Evolutionary conservation across 2,888 invertebrate genomes (phyloP), one percentile per base, ranked within the genome.

Genomic region (Automeris io): DNA sequence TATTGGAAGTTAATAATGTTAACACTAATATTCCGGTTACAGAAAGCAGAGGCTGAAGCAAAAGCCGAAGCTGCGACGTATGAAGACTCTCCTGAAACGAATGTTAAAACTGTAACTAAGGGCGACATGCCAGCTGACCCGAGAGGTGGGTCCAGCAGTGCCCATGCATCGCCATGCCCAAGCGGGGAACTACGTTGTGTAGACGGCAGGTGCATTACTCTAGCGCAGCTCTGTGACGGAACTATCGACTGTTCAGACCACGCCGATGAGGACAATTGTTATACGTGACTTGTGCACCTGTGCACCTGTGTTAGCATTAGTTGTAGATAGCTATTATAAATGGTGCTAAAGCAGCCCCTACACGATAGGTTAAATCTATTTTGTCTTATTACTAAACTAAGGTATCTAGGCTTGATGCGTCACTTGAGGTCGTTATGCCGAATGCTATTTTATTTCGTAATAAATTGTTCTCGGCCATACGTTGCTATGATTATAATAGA

Each of bases 241-340:
- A 75, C 74, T 47, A 72, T 78, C 34, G 90, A 91, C 70, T 91
- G 91, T 56, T 76, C 87, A 1, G 91, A 91, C 62, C 90, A 90
- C 32, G 90, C 90, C 2, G 91, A 91, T 45, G 91, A 91, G 51
- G 86, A 89, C 41, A 90, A 89, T 69, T 91, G 91, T 55, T 88
- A 79, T 57, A 88, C 90, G 64, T 88, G 87, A 69, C 43, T 46
- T 38, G 26, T 6, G 19, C 9, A 16, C 11, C 18, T 11, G 11
- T 18, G n/a, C n/a, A n/a, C n/a, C n/a, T n/a, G n/a, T n/a, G n/a
- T n/a, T n/a, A n/a, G n/a, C n/a, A n/a, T n/a, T n/a, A n/a, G n/a
- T n/a, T n/a, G n/a, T n/a, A n/a, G n/a, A n/a, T n/a, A n/a, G n/a
- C n/a, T n/a, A n/a, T n/a, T n/a, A n/a, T n/a, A n/a, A n/a, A n/a